Evolutionary conservation across 2,113 vertebrate species (phyloP).

Genomic region (Typhlomys cinereus): DNA sequence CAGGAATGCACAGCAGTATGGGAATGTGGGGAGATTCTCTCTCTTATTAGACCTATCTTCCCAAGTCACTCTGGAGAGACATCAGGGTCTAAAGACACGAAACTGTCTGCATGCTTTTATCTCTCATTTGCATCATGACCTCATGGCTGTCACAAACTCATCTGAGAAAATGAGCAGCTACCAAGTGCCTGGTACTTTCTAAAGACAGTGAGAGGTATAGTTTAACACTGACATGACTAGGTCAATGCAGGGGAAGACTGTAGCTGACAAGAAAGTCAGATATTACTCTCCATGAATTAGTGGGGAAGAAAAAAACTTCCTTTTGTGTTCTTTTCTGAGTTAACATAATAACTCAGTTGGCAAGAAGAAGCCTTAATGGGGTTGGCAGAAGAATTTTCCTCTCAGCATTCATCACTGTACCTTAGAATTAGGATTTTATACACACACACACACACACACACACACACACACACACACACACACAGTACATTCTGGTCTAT

Average conservation of each 20-base stretch:
- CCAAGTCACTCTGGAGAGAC: neutral
- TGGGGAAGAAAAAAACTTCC: slow-evolving; percentile 8
- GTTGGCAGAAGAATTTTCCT: neutral
- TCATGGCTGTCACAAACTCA: neutral
- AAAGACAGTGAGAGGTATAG: slow-evolving; percentile 1
- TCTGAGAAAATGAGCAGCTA: neutral
- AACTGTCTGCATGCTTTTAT: neutral
- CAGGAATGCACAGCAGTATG: too few species aligned
- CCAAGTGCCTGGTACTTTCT: neutral
- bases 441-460: too few species aligned
- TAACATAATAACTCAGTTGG: slow-evolving; percentile 54
- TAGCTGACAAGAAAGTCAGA: neutral
- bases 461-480: too few species aligned
- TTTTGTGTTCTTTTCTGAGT: neutral
- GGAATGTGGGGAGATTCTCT: neutral
- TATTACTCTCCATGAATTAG: slow-evolving; percentile 38
- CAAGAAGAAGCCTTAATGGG: neutral
- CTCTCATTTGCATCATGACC: neutral
- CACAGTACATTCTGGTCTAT: too few species aligned
- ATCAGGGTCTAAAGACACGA: neutral
- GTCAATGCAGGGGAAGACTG: neutral
- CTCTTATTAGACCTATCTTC: neutral
- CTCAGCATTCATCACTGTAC: neutral
- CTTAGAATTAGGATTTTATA: slow-evolving; percentile 9
- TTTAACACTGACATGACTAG: slow-evolving; percentile 51